phyloP scores from a whole-genome alignment of 2,888 invertebrate genomes.

The Mythimna albipuncta region DNA sequence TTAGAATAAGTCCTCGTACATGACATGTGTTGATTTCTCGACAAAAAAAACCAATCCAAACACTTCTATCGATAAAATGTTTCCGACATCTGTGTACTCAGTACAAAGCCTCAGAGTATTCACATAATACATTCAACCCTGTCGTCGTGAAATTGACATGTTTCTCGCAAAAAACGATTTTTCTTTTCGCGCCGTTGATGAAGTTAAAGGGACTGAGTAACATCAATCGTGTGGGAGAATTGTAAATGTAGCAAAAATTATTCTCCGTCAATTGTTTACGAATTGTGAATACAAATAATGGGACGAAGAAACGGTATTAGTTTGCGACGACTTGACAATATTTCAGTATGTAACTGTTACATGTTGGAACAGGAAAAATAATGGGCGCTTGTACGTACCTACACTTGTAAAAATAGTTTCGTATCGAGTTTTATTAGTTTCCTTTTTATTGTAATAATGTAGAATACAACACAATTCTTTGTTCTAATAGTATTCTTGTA shows the following conservation, averaged over 20 bases:
- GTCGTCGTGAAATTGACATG: slow-evolving; percentile 44
- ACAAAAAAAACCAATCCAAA: slow-evolving; percentile 29
- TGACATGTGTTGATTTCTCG: slow-evolving; percentile 6
- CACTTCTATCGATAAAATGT: slow-evolving; percentile 29
- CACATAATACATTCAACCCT: slow-evolving; percentile 45
- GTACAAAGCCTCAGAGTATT: slow-evolving; percentile 44
- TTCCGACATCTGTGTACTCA: slow-evolving; percentile 30
- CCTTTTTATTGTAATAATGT: not conserved
- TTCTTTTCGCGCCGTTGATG: slow-evolving; percentile 40
- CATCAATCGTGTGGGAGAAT: slow-evolving; percentile 54
- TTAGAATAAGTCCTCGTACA: not conserved
- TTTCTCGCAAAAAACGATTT: slow-evolving; percentile 30
- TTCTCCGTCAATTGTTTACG: slow-evolving; percentile 65
- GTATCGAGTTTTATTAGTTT: slow-evolving; percentile 10
- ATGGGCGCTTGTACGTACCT: slow-evolving; percentile 20
- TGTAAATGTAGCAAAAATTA: slow-evolving; percentile 64
- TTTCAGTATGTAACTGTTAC: slow-evolving; percentile 20
- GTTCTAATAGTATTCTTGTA: not conserved
- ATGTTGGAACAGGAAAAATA: slow-evolving; percentile 29
- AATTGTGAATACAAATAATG: slow-evolving; percentile 68
- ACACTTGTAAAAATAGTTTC: slow-evolving; percentile 22
- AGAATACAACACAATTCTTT: slow-evolving; percentile 13
- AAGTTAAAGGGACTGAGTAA: slow-evolving; percentile 56
- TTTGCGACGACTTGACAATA: slow-evolving; percentile 27
- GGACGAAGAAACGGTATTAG: slow-evolving; percentile 52